These are phyloP conservation scores for Mellilla xanthometata DNA, from an alignment of 2,888 invertebrate genomes.

Conservation along the genomic window DNA sequence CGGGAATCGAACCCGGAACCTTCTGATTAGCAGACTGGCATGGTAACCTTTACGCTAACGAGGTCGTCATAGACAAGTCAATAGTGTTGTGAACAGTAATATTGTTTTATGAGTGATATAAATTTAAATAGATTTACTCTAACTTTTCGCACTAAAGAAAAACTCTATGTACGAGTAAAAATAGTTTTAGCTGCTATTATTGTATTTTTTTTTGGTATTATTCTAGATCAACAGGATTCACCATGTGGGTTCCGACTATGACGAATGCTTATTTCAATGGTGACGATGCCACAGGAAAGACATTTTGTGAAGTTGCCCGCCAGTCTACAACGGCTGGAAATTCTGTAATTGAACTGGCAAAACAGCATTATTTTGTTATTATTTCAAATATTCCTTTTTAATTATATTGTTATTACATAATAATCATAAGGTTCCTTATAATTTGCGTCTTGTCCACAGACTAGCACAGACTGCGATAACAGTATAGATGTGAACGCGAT, in stretches of 20 bases:
- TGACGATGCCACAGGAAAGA: slow-evolving; percentile 45
- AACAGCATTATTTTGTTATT: too few species aligned
- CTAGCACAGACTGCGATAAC: slow-evolving; percentile 48
- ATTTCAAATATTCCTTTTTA: too few species aligned
- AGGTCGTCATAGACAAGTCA: too few species aligned
- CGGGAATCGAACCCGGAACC: too few species aligned
- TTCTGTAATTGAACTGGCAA: slow-evolving; percentile 34
- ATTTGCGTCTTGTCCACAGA: slow-evolving; percentile 38
- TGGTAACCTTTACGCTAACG: too few species aligned
- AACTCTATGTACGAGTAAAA: too few species aligned
- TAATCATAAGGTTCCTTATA: not conserved
- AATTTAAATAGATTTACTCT: too few species aligned
- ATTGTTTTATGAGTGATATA: not conserved
- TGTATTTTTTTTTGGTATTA: not conserved
- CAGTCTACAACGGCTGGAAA: slow-evolving; percentile 40
- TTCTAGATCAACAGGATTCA: slow-evolving; percentile 63
- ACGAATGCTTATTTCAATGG: slow-evolving; percentile 63
- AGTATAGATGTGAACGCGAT: slow-evolving; percentile 53
- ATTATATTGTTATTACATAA: too few species aligned
- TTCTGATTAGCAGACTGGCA: too few species aligned
- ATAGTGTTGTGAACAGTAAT: too few species aligned
- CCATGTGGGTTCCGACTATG: slow-evolving; percentile 70
- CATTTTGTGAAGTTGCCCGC: slow-evolving; percentile 65
- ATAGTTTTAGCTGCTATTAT: not conserved
- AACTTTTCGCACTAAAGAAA: too few species aligned